Evolutionary conservation across 2,113 vertebrate genomes (phyloP).

Genomic region (Hydropotes inermis): DNA sequence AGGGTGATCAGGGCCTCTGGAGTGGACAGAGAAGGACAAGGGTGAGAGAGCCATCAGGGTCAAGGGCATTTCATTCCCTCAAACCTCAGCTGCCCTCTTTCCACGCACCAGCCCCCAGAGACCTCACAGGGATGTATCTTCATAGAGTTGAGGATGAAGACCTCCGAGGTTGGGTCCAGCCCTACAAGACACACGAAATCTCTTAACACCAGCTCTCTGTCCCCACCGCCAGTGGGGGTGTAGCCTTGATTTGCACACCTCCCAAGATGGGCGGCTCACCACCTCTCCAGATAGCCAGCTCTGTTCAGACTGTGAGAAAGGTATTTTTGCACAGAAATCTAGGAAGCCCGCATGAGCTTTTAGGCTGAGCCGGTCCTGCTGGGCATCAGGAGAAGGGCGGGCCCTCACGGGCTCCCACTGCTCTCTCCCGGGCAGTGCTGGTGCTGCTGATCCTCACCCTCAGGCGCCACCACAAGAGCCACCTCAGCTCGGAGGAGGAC

Average conservation of each 20-base stretch:
- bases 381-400: neutral
- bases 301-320: neutral
- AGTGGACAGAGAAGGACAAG: neutral
- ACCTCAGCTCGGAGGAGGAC: slow-evolving; percentile 92
- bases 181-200: neutral
- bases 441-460: slow-evolving; percentile 96
- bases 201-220: neutral
- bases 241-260: neutral
- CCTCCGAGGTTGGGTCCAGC: neutral
- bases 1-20: neutral
- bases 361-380: fast-evolving
- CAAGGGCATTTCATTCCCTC: neutral
- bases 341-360: neutral
- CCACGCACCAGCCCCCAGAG: neutral
- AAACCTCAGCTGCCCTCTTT: neutral
- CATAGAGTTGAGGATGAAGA: neutral
- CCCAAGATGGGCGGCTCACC: neutral
- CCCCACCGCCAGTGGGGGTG: neutral
- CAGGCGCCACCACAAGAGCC: slow-evolving; percentile 95
- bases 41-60: neutral
- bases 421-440: slow-evolving; percentile 84
- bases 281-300: neutral
- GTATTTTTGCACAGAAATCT: neutral
- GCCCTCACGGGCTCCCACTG: neutral
- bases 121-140: neutral